Base-by-base conservation (phyloP, 2,888 invertebrate species). In the Ctena decussata region DNA sequence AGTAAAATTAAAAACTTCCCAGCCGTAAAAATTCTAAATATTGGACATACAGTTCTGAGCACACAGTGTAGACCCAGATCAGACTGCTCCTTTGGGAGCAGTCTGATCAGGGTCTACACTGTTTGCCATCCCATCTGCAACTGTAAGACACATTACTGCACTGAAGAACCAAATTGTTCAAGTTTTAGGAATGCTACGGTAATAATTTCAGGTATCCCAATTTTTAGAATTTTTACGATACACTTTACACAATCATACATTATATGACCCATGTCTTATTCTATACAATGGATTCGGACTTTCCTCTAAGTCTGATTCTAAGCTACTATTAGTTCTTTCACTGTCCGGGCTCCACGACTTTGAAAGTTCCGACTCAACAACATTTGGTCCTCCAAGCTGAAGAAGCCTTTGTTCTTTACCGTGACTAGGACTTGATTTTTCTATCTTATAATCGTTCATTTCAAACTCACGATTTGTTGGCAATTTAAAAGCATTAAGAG, bases 271-370 rank as follows among this genome's bases (percentile, higher is more conserved):
- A 39, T 86, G 84, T 30, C 83, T 77, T n/a, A 89, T 84, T 46
- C 82, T 60, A 70, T 91, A 89, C 37, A 91, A 57, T 0, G 91
- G 90, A 32, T 91, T 91, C 21, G 89, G 89, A 77, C 90, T 91
- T 21, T 82, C 85, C n/a, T 90, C 90, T 44, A 84, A 15, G 21
- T 87, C 87, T 18, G 84, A 77, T 15, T 84, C 84, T 24, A 73
- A 72, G 49, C 80, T 86, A 18, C 77, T 77, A 27, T 79, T 79
- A 57, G 82, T 84, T 46, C 60, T 73, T 18, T 65, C 74, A 76
- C 81, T 85, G 15, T 81, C 82, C 0, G 82, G 83, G 53, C 80
- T 85, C 81, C 85, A 83, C 3, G 88, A 84, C 46, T 83, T 85
- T 3, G 89, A 82, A 41, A 89, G 81, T 18, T 86, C 82, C 12